Base-by-base conservation (phyloP, 2,888 invertebrate species). In the Coleophora deauratella region DNA sequence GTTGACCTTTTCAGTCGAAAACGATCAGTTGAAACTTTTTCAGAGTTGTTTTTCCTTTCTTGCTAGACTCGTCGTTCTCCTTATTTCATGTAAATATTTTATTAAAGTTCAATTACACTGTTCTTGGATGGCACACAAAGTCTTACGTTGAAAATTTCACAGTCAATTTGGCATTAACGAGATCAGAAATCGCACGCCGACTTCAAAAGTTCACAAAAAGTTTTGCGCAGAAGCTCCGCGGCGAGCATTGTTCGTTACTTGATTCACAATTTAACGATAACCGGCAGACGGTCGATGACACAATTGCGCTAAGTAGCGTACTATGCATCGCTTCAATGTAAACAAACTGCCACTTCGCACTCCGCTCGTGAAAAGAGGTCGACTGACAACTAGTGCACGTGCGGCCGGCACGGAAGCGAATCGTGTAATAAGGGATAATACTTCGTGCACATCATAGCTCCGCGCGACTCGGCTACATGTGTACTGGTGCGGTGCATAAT, bases 361-460 rank as follows among this genome's bases (percentile, higher is more conserved):
- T 72, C 69, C 77, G 73, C 73, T 70, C 54, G 64, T 70, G 74
- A 75, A 75, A 75, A 72, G 75, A 74, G 72, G 75, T 77, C 73
- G 70, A 54, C 62, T 53, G 76, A 72, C 76, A 56, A 74, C 75
- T 73, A 70, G 56, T 73, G 78, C 67, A 76, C 84, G 82, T 84
- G 81, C 80, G 75, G 67, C 75, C 72, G 57, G 71, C 70, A 58
- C 72, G 75, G 74, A 72, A 73, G 80, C 81, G 66, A 70, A 71
- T 79, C 78, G 76, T 80, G 81, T 84, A 84, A 84, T 85, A 76
- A 74, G 74, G 81, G 81, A 81, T 81, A 81, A 82, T 74, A 77
- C 81, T 75, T 71, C 72, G 81, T 77, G 82, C 79, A 82, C 84
- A 82, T 82, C 84, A 81, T 73, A 79, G 82, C 84, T 72, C 79